Conservation (phyloP, 2,888 invertebrate genomes). For the Linnaemya tessellans region DNA sequence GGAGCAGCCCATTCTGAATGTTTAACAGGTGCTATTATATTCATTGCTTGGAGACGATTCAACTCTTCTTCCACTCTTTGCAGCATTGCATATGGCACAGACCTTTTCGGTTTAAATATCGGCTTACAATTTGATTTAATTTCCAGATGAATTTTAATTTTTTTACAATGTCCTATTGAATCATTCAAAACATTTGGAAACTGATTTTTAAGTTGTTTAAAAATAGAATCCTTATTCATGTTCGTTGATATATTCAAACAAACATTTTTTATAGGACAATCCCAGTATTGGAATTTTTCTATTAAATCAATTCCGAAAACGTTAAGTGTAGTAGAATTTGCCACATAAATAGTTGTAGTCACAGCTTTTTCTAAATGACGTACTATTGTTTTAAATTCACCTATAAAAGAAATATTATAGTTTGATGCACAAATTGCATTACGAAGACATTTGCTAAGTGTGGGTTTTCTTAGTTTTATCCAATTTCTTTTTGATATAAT, state of each 20-base stretch:
- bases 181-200: no score
- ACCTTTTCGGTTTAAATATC: no score
- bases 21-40: conserved; percentile 40
- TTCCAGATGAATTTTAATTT: no score
- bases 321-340: background rate
- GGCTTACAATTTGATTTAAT: no score
- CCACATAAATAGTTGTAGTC: background rate
- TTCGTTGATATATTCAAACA: no score
- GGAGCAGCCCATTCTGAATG: conserved; percentile 49
- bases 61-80: conserved; percentile 33
- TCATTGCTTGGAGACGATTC: conserved; percentile 8
- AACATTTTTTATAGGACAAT: background rate
- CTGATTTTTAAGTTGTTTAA: no score
- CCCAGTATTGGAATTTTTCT: conserved; percentile 26
- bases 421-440: no score
- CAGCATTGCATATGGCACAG: conserved; percentile 39
- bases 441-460: no score
- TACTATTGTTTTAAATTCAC: background rate
- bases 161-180: no score
- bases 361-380: background rate
- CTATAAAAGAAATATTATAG: background rate
- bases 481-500: background rate
- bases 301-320: conserved; percentile 29
- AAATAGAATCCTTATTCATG: no score
- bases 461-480: background rate